A percentile compares a stretch with the other conserved stretches of the same genome.
Conservation (phyloP, 2,888 invertebrate genomes). For the Hirtodrosophila trivittata region DNA sequence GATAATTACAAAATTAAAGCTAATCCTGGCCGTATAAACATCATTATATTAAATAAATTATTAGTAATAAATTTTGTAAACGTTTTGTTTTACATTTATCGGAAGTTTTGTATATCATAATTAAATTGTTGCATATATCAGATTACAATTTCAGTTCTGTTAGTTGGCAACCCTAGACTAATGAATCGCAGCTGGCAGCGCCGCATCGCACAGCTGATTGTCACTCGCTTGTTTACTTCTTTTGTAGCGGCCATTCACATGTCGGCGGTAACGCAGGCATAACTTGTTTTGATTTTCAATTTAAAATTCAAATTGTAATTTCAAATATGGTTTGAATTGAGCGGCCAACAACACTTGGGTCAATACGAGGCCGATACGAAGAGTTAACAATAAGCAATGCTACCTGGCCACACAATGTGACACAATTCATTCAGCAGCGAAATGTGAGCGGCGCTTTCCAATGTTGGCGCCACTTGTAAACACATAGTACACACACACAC, state of each 20-base stretch:
- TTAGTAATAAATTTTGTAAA: no score
- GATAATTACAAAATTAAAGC: no score
- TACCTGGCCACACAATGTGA: slow-evolving; percentile 12
- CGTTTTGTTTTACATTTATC: no score
- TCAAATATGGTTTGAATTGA: slow-evolving; percentile 17
- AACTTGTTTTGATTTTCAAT: slow-evolving; percentile 29
- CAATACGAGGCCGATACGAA: background rate
- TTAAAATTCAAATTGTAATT: slow-evolving; percentile 31
- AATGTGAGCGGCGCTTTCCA: slow-evolving; percentile 16
- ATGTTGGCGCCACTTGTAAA: slow-evolving; percentile 41
- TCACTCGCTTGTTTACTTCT: slow-evolving; percentile 38
- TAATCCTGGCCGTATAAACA: no score
- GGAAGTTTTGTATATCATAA: no score
- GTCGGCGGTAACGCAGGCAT: slow-evolving; percentile 9
- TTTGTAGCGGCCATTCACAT: slow-evolving; percentile 34
- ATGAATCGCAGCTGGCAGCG: slow-evolving; percentile 11
- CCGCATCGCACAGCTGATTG: slow-evolving; percentile 35
- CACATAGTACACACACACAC: background rate
- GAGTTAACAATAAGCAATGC: slow-evolving; percentile 1
- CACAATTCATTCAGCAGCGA: slow-evolving; percentile 23
- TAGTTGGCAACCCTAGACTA: slow-evolving; percentile 10
- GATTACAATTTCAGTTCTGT: background rate
- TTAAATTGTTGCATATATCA: background rate
- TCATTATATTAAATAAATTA: no score
- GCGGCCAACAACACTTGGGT: background rate